These are phyloP conservation scores for Watsonalla binaria DNA, from an alignment of 2,888 invertebrate species.

Conservation along the genomic window DNA sequence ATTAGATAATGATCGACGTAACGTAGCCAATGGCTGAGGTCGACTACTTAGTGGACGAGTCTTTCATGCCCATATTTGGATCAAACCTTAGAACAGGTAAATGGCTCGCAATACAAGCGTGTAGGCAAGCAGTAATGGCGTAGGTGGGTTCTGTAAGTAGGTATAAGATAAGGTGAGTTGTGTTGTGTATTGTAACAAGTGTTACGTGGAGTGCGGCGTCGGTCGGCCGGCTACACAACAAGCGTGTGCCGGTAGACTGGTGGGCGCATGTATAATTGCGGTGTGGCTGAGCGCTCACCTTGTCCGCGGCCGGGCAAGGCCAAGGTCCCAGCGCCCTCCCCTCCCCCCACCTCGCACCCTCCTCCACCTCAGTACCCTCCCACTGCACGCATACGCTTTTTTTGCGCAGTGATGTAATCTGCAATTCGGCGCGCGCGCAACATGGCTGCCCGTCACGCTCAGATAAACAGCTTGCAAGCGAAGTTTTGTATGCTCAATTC, in stretches of 20 bases:
- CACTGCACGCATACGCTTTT: constrained; percentile 58
- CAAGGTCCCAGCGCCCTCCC: constrained; percentile 52
- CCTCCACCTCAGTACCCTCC: constrained; percentile 15
- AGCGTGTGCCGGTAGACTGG: constrained; percentile 57
- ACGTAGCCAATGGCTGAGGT: neutral
- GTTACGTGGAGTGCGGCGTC: constrained; percentile 5
- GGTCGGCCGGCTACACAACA: constrained; percentile 23
- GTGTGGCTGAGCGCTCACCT: constrained; percentile 64
- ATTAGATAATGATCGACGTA: neutral
- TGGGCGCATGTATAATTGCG: constrained; percentile 72
- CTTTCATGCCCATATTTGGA: no score
- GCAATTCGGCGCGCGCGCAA: constrained; percentile 71
- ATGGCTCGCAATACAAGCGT: no score
- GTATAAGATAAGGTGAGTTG: neutral
- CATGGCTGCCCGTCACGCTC: constrained; percentile 49
- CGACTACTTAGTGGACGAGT: no score
- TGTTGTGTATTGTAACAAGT: neutral
- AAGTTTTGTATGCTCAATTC: constrained; percentile 2
- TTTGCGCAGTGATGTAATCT: constrained; percentile 75
- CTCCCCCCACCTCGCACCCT: constrained; percentile 20
- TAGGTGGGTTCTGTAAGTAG: neutral
- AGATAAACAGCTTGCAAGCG: constrained; percentile 16
- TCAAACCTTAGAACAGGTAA: no score
- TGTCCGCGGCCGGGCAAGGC: constrained; percentile 74
- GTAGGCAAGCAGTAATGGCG: no score